Conservation (phyloP, 2,888 invertebrate genomes). For the Erpobdella octoculata region DNA sequence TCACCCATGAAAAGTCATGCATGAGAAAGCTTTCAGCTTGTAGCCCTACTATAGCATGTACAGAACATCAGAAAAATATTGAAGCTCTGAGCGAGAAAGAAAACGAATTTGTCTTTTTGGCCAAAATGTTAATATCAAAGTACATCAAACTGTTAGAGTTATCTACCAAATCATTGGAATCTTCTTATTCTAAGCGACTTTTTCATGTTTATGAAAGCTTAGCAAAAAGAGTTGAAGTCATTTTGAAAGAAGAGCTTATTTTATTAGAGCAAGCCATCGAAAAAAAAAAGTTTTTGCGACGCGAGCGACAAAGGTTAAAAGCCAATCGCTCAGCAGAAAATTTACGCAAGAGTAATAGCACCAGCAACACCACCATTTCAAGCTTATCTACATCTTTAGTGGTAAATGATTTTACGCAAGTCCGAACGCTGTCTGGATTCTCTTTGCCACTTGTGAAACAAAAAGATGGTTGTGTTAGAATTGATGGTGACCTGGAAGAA, state of each 20-base stretch:
- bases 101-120: neutral
- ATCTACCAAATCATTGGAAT: conserved; percentile 32
- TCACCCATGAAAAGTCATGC: neutral
- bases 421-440: neutral
- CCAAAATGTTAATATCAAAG: neutral
- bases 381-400: neutral
- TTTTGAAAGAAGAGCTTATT: conserved; percentile 32
- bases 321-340: neutral
- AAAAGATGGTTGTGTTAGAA: neutral
- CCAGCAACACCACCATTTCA: neutral
- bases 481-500: neutral
- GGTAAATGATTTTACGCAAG: too few species aligned
- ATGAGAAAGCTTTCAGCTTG: neutral
- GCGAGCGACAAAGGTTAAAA: neutral
- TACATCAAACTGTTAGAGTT: conserved; percentile 32
- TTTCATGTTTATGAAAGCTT: conserved; percentile 32
- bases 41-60: too few species aligned
- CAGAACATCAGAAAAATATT: too few species aligned
- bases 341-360: neutral
- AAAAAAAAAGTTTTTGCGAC: conserved; percentile 5
- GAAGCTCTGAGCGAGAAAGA: neutral
- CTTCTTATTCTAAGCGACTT: conserved; percentile 34
- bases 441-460: neutral
- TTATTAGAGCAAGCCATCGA: conserved; percentile 30
- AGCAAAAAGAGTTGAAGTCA: conserved; percentile 26